These are phyloP conservation scores for Pachycephala philippinensis DNA, from an alignment of 2,113 vertebrate genomes.

Conservation along the genomic window DNA sequence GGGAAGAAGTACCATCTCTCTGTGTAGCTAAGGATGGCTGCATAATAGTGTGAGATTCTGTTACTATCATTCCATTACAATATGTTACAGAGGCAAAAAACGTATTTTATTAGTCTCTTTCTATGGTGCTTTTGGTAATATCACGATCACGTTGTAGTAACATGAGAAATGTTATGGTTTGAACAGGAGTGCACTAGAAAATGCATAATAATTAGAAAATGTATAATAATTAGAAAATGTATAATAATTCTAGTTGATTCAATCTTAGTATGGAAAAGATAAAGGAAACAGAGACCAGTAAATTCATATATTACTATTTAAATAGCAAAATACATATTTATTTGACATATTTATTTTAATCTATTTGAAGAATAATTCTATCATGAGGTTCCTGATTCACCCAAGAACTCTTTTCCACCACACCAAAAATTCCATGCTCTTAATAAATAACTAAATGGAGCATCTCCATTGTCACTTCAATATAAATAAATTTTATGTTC, in stretches of 20 bases:
- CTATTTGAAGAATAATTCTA: background rate
- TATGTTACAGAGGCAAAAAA: background rate
- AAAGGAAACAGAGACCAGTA: background rate
- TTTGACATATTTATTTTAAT: background rate
- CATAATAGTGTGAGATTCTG: background rate
- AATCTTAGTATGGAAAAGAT: background rate
- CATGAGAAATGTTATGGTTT: background rate
- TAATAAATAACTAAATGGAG: background rate
- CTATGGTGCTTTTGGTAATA: background rate
- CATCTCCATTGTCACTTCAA: background rate
- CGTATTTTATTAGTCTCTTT: background rate
- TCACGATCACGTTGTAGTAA: background rate
- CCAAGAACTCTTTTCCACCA: background rate
- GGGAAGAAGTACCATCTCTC: background rate
- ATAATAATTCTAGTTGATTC: background rate
- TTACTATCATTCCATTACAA: background rate
- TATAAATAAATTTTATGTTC: background rate
- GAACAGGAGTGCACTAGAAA: background rate
- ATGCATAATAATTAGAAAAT: background rate
- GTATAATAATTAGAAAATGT: background rate
- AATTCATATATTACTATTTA: background rate
- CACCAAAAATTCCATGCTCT: background rate
- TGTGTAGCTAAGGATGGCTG: background rate
- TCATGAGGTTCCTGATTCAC: background rate
- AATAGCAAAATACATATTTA: background rate